phyloP scores from a whole-genome alignment of 2,113 vertebrate species.

The Pogona vitticeps region DNA sequence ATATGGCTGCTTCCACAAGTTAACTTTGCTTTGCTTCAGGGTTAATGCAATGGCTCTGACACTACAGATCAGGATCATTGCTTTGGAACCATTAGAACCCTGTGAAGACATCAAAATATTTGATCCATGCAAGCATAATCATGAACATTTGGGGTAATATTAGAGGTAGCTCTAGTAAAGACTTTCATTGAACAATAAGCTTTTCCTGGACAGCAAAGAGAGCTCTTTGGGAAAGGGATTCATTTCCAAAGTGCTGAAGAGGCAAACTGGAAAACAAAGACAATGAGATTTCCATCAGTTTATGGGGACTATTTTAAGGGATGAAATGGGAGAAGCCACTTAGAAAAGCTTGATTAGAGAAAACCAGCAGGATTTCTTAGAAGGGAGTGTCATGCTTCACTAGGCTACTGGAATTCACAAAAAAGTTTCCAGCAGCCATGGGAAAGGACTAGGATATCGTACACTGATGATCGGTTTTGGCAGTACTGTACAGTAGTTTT shows the following conservation, averaged over 20 bases:
- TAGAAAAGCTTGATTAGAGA: slow-evolving; percentile 27
- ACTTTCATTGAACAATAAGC: neutral
- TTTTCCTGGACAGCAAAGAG: neutral
- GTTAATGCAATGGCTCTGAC: no score
- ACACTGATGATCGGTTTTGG: neutral
- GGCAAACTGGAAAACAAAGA: neutral
- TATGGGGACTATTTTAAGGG: slow-evolving; percentile 11
- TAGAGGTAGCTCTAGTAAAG: neutral
- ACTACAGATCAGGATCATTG: no score
- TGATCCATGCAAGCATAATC: neutral
- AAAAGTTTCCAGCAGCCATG: neutral
- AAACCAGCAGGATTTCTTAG: slow-evolving; percentile 14
- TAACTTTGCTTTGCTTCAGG: no score
- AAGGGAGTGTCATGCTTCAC: slow-evolving; percentile 13
- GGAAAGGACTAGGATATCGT: neutral
- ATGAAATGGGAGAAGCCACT: slow-evolving; percentile 19
- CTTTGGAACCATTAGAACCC: neutral
- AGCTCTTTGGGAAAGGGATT: neutral
- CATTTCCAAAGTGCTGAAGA: slow-evolving; percentile 1
- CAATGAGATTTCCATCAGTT: neutral
- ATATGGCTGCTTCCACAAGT: no score
- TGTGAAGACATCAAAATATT: neutral
- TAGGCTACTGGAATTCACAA: slow-evolving; percentile 22
- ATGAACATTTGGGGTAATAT: slow-evolving; percentile 8
- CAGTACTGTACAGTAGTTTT: neutral